These are phyloP conservation scores for Nematostella vectensis DNA, from an alignment of 92 coral and sea anemone species.

Conservation along the genomic window DNA sequence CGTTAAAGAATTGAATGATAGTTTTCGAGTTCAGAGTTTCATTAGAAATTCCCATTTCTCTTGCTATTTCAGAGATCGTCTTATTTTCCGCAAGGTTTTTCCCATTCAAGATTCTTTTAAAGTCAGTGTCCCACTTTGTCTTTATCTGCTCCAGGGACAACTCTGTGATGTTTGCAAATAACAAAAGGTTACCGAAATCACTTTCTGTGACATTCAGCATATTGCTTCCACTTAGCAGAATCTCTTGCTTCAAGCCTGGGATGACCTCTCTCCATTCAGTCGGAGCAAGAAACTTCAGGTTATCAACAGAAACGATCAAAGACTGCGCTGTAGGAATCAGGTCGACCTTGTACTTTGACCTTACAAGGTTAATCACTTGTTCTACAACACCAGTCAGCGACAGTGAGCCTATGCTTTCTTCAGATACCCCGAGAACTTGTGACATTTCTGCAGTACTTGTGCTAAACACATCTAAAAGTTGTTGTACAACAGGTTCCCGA, in stretches of 20 bases:
- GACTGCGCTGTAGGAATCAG: background rate
- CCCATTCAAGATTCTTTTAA: conserved; percentile 31
- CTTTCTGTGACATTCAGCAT: conserved; percentile 28
- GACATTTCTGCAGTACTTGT: conserved; percentile 35
- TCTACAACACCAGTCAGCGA: conserved; percentile 1
- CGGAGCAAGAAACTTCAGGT: conserved; percentile 31
- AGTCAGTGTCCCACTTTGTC: conserved; percentile 35
- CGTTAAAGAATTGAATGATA: conserved; percentile 30
- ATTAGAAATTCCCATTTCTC: background rate
- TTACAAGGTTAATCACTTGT: conserved; percentile 4
- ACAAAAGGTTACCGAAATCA: conserved; percentile 25
- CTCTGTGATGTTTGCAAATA: conserved; percentile 10
- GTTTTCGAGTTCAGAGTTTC: conserved; percentile 16
- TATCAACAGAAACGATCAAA: background rate
- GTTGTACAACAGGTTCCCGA: conserved; percentile 6
- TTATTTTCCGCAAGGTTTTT: conserved; percentile 26
- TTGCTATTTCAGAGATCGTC: conserved; percentile 16
- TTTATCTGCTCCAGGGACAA: conserved; percentile 34
- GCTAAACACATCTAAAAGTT: conserved; percentile 22
- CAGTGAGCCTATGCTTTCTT: conserved; percentile 1
- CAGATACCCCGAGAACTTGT: conserved; percentile 9
- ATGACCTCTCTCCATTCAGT: conserved; percentile 64
- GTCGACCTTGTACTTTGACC: conserved; percentile 10
- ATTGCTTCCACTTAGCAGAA: conserved; percentile 34
- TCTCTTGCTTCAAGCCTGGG: conserved; percentile 31